phyloP scores from a whole-genome alignment of 53 echinoderm and acorn worm genomes.

The Antedon mediterranea region DNA sequence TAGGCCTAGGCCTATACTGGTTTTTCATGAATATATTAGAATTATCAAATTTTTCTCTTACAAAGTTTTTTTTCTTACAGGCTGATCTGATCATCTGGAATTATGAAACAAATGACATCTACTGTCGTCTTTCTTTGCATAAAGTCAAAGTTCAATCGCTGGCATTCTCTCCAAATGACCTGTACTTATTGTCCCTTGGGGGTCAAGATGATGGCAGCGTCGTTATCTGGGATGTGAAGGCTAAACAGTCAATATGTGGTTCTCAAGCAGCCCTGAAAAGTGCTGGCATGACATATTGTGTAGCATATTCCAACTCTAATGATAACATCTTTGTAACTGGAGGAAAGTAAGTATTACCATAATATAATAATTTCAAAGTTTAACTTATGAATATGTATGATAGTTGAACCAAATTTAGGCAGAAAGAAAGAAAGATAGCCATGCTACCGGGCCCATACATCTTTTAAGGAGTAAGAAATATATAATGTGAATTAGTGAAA shows the following conservation, averaged over 20 bases:
- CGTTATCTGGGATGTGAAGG: slow-evolving; percentile 68
- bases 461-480: too few species aligned
- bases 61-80: slow-evolving; percentile 23
- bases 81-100: slow-evolving; percentile 89
- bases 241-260: slow-evolving; percentile 60
- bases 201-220: slow-evolving; percentile 87
- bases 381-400: too few species aligned
- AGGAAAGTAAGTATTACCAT: slow-evolving; percentile 67
- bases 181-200: slow-evolving; percentile 42
- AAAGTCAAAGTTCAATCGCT: slow-evolving; percentile 98
- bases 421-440: too few species aligned
- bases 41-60: too few species aligned
- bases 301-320: slow-evolving; percentile 61
- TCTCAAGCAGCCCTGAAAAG: slow-evolving; percentile 74
- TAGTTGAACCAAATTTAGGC: too few species aligned
- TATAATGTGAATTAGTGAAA: too few species aligned
- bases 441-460: too few species aligned
- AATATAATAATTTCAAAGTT: background rate
- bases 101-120: slow-evolving; percentile 34
- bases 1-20: too few species aligned
- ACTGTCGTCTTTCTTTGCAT: slow-evolving; percentile 54
- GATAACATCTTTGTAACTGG: slow-evolving; percentile 83
- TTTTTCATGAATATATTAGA: too few species aligned
- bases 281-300: slow-evolving; percentile 77
- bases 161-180: slow-evolving; percentile 78